Conservation (phyloP, 1,140 invertebrate species). For the Dreissena rostriformis region DNA sequence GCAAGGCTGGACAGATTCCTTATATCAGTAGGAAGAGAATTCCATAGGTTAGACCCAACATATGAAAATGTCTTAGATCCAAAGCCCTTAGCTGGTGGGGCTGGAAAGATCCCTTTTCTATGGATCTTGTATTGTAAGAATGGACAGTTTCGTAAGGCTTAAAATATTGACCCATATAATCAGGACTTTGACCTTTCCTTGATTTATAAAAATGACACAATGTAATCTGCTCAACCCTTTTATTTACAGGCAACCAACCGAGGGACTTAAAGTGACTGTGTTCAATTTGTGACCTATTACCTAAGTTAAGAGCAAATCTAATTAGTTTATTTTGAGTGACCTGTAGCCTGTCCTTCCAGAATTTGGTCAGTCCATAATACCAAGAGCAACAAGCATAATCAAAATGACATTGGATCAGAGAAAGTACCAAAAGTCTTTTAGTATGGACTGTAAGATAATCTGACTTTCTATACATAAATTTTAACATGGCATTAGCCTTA, state of each 20-base stretch:
- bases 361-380: slow-evolving; percentile 16
- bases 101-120: too few species aligned
- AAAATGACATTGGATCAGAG: slow-evolving; percentile 35
- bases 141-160: too few species aligned
- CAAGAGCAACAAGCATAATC: slow-evolving; percentile 43
- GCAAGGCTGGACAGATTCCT: too few species aligned
- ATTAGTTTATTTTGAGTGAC: slow-evolving; percentile 41
- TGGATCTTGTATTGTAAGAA: too few species aligned
- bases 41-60: too few species aligned
- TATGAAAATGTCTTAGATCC: too few species aligned
- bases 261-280: slow-evolving; percentile 10
- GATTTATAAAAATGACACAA: slow-evolving; percentile 19
- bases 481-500: slow-evolving; percentile 37
- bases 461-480: slow-evolving; percentile 50
- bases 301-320: slow-evolving; percentile 32
- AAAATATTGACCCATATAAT: too few species aligned
- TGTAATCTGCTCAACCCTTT: slow-evolving; percentile 17
- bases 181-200: too few species aligned
- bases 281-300: slow-evolving; percentile 20
- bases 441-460: slow-evolving; percentile 10
- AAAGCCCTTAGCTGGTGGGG: too few species aligned
- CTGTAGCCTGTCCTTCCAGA: slow-evolving; percentile 43
- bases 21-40: too few species aligned
- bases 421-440: background rate
- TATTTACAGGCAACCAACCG: slow-evolving; percentile 16